Evolutionary conservation across 2,888 invertebrate species (phyloP).

Genomic region (Cynaeus angustus): DNA sequence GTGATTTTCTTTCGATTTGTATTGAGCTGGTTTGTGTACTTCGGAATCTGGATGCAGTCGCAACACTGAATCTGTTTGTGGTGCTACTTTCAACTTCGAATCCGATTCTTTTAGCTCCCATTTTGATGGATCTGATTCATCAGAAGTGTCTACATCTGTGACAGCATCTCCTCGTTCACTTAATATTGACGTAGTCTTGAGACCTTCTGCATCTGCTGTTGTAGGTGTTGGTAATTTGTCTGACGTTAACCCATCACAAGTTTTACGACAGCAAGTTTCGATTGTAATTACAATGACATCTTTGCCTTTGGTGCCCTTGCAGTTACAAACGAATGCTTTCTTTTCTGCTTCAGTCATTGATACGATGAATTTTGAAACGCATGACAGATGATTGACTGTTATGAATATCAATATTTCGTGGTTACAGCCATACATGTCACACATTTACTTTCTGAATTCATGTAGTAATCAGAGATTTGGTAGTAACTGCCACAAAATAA

Average conservation of each 20-base stretch:
- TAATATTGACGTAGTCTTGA: not conserved
- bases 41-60: too few relatives aligned
- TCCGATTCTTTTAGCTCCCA: too few relatives aligned
- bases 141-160: not conserved
- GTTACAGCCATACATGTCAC: too few relatives aligned
- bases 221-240: not conserved
- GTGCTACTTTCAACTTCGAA: too few relatives aligned
- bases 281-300: constrained; percentile 40
- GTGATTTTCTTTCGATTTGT: too few relatives aligned
- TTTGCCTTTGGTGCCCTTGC: constrained; percentile 4
- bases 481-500: too few relatives aligned
- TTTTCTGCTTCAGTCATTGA: constrained; percentile 13
- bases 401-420: too few relatives aligned
- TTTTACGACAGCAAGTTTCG: constrained; percentile 33
- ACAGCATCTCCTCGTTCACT: not conserved
- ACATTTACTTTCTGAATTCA: too few relatives aligned
- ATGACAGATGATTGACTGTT: constrained; percentile 10
- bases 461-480: too few relatives aligned
- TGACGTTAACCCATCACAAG: constrained; percentile 1
- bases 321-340: constrained; percentile 11
- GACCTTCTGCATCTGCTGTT: not conserved
- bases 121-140: not conserved
- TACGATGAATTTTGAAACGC: constrained; percentile 27
- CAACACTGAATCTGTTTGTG: too few relatives aligned
- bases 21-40: too few relatives aligned